Evolutionary conservation across 2,113 vertebrate genomes (phyloP).

Genomic region (Xyliphius kryptos): DNA sequence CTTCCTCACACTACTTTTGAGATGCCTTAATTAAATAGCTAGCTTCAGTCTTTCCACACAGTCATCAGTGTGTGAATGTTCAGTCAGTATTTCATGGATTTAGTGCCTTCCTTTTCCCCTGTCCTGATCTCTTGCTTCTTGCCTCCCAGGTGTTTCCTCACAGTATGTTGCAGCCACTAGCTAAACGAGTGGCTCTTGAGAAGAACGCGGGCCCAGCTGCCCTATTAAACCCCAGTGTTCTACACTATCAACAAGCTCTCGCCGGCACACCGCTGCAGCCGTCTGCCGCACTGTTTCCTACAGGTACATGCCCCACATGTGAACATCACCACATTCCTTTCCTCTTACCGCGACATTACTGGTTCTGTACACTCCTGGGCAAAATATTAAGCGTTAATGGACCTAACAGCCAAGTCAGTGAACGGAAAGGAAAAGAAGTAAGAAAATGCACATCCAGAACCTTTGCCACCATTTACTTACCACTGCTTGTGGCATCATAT

Average conservation of each 20-base stretch:
- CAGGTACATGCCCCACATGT: constrained; percentile 86
- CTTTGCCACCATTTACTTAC: too few relatives aligned
- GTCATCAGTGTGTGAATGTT: not conserved
- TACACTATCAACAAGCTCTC: constrained; percentile 98
- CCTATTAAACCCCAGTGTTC: constrained; percentile 90
- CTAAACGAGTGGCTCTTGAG: constrained; percentile 98
- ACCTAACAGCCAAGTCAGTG: too few relatives aligned
- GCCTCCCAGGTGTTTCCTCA: constrained; percentile 85
- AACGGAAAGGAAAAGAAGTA: too few relatives aligned
- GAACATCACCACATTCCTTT: too few relatives aligned
- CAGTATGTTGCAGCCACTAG: constrained; percentile 92
- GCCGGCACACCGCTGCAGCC: constrained; percentile 91
- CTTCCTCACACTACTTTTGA: too few relatives aligned
- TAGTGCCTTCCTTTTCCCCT: not conserved
- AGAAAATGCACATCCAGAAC: too few relatives aligned
- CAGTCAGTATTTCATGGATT: not conserved
- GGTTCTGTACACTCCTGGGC: too few relatives aligned
- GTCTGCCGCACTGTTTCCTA: constrained; percentile 83
- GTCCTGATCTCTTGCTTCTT: constrained; percentile 7
- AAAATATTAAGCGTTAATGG: too few relatives aligned
- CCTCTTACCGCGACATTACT: too few relatives aligned
- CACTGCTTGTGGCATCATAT: too few relatives aligned
- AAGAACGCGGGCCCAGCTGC: constrained; percentile 88
- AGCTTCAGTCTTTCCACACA: too few relatives aligned
- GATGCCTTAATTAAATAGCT: constrained; percentile 27